These are phyloP conservation scores for Corythucha ciliata DNA, from an alignment of 2,888 invertebrate genomes.

Conservation along the genomic window DNA sequence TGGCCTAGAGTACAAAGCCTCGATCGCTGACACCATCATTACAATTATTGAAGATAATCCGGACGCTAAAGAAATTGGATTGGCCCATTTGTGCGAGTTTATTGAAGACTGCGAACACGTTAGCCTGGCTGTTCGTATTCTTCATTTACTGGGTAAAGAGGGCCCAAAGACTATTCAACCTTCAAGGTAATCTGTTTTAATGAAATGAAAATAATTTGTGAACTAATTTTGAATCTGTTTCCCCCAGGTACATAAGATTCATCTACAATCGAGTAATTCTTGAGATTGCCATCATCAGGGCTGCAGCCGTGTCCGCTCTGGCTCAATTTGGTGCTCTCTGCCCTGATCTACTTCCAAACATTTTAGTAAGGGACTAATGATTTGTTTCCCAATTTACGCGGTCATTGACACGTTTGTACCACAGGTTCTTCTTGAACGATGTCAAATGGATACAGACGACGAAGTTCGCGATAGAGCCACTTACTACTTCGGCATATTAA, in stretches of 20 bases:
- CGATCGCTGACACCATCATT: constrained; percentile 96
- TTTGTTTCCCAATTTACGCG: not conserved
- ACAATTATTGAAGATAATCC: constrained; percentile 95
- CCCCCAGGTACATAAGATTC: constrained; percentile 60
- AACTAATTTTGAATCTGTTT: not conserved
- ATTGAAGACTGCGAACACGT: constrained; percentile 99
- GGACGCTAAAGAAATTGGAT: constrained; percentile 91
- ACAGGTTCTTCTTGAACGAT: constrained; percentile 66
- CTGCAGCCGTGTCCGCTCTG: constrained; percentile 94
- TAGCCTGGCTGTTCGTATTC: constrained; percentile 87
- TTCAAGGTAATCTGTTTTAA: constrained; percentile 47
- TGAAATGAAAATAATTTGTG: not conserved
- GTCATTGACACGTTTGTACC: not conserved
- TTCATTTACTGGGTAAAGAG: constrained; percentile 92
- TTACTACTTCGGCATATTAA: constrained; percentile 82
- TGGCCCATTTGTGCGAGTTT: constrained; percentile 97
- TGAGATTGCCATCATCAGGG: constrained; percentile 89
- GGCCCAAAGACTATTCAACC: constrained; percentile 94
- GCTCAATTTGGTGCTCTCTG: constrained; percentile 97
- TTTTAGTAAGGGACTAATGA: constrained; percentile 47
- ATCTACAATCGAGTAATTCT: constrained; percentile 88
- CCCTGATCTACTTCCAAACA: constrained; percentile 76
- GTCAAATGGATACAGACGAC: constrained; percentile 94
- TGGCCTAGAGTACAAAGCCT: constrained; percentile 94
- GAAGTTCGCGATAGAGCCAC: constrained; percentile 97